These are phyloP conservation scores for Thaleichthys pacificus DNA, from an alignment of 2,797 vertebrate species.

Conservation along the genomic window DNA sequence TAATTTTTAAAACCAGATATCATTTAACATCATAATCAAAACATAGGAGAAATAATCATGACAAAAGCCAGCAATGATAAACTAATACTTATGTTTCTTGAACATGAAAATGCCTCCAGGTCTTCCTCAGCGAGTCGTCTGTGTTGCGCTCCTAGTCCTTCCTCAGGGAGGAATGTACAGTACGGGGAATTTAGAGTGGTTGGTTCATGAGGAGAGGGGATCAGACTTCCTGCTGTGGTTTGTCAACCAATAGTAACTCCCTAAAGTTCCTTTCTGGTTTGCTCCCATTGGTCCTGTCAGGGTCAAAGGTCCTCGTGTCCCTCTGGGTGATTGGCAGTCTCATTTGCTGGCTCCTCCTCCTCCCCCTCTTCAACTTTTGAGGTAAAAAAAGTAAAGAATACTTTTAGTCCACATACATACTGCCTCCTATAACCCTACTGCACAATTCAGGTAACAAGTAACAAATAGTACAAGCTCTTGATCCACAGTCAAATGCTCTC, in stretches of 20 bases:
- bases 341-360: slow-evolving; percentile 18
- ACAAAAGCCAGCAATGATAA: slow-evolving; percentile 30
- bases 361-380: slow-evolving; percentile 53
- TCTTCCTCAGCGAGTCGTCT: slow-evolving; percentile 22
- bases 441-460: not conserved
- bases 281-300: slow-evolving; percentile 14
- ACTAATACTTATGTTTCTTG: slow-evolving; percentile 16
- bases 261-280: slow-evolving; percentile 6
- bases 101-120: slow-evolving; percentile 32
- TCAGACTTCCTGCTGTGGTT: slow-evolving; percentile 17
- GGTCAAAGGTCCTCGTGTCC: slow-evolving; percentile 49
- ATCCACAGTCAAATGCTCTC: too few species aligned
- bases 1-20: slow-evolving; percentile 54
- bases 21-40: slow-evolving; percentile 37
- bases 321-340: slow-evolving; percentile 34
- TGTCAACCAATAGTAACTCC: not conserved
- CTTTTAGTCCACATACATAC: not conserved
- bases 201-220: slow-evolving; percentile 19
- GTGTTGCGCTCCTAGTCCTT: slow-evolving; percentile 17
- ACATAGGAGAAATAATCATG: slow-evolving; percentile 21
- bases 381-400: slow-evolving; percentile 4
- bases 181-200: slow-evolving; percentile 30
- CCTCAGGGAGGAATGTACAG: too few species aligned
- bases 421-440: not conserved
- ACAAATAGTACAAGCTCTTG: not conserved